phyloP scores from a whole-genome alignment of 2,888 invertebrate genomes.

The Rhogogaster chlorosoma region DNA sequence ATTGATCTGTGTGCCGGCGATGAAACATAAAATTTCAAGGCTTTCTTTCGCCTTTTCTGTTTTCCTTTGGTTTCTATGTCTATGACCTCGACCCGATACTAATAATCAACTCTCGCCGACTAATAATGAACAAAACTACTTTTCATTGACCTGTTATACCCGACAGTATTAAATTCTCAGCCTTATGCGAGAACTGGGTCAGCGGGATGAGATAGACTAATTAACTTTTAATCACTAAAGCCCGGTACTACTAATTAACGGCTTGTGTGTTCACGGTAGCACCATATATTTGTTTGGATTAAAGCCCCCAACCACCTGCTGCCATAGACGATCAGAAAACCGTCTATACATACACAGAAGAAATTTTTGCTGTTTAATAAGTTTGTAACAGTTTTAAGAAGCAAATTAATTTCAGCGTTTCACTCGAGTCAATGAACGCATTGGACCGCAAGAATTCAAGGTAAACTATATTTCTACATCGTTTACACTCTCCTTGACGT shows the following conservation, averaged over 20 bases:
- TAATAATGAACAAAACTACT: slow-evolving; percentile 49
- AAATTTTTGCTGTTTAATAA: background rate
- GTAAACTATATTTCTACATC: background rate
- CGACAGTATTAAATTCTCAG: slow-evolving; percentile 35
- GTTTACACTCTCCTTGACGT: slow-evolving; percentile 14
- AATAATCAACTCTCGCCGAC: slow-evolving; percentile 43
- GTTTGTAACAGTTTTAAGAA: background rate
- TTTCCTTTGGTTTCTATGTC: background rate
- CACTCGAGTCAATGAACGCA: slow-evolving; percentile 29
- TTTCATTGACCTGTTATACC: slow-evolving; percentile 42
- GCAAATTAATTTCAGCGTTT: slow-evolving; percentile 8
- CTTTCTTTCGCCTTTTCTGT: slow-evolving; percentile 21
- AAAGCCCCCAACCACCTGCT: background rate
- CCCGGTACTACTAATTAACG: slow-evolving; percentile 46
- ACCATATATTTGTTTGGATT: slow-evolving; percentile 5
- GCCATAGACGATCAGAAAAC: background rate
- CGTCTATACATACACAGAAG: background rate
- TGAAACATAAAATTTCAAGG: slow-evolving; percentile 23
- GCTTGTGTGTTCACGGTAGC: slow-evolving; percentile 32
- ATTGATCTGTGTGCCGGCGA: background rate
- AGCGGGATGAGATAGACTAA: slow-evolving; percentile 57
- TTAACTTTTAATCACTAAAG: slow-evolving; percentile 65
- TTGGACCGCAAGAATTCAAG: slow-evolving; percentile 13
- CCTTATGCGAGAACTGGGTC: slow-evolving; percentile 23
- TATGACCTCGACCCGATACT: slow-evolving; percentile 42